phyloP scores from a whole-genome alignment of 2,888 invertebrate genomes.

The Eilema sororculum region DNA sequence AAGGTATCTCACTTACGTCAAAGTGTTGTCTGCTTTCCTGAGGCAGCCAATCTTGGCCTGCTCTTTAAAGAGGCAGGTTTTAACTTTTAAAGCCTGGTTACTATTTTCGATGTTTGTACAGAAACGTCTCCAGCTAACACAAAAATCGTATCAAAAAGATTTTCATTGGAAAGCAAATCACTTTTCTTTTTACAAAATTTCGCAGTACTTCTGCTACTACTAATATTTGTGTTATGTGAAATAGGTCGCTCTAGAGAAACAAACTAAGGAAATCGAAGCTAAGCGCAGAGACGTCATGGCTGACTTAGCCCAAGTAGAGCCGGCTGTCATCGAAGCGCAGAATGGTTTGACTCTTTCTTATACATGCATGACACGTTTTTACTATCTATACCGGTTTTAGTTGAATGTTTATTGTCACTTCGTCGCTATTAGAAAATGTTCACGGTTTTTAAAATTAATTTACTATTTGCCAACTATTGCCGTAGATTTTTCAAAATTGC shows the following conservation, averaged over 20 bases:
- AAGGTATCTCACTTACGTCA: no score
- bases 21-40: no score
- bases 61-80: no score
- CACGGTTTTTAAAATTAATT: neutral
- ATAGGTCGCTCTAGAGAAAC: constrained; percentile 91
- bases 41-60: no score
- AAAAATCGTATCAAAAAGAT: no score
- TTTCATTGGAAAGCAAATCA: no score
- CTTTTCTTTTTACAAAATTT: neutral
- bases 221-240: constrained; percentile 25
- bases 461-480: neutral
- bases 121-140: no score
- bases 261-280: constrained; percentile 96
- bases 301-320: constrained; percentile 98
- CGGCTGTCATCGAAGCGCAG: constrained; percentile 99
- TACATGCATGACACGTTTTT: constrained; percentile 50
- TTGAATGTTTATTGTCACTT: neutral
- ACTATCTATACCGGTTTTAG: constrained; percentile 34
- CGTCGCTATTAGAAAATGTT: neutral
- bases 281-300: constrained; percentile 98
- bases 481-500: no score
- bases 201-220: neutral
- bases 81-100: no score
- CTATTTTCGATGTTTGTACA: no score
- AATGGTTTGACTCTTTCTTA: constrained; percentile 89